Evolutionary conservation across 2,113 vertebrate genomes (phyloP).

Genomic region (Zosterops japonicus): DNA sequence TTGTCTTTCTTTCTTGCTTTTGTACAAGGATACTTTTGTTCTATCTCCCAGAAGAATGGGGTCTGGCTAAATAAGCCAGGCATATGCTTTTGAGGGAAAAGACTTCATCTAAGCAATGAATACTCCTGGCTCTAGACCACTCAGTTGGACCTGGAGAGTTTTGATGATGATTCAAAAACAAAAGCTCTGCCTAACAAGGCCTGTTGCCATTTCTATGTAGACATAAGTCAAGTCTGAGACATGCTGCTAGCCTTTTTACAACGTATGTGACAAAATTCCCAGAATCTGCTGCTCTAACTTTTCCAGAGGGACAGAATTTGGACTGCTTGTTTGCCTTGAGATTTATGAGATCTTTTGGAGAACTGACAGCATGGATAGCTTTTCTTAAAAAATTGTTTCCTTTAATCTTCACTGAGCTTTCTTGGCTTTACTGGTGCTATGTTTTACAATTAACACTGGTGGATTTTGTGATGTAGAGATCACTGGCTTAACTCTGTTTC

Average conservation of each 20-base stretch:
- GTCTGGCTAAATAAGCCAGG: background rate
- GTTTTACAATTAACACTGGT: background rate
- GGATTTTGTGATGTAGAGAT: background rate
- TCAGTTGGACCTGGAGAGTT: background rate
- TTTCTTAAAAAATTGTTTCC: background rate
- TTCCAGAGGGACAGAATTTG: background rate
- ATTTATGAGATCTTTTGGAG: background rate
- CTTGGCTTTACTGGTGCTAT: background rate
- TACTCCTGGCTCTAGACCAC: background rate
- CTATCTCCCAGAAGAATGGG: rapidly evolving
- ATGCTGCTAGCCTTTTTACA: background rate
- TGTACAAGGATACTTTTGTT: background rate
- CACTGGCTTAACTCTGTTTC: background rate
- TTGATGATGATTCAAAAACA: background rate
- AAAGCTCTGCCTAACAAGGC: background rate
- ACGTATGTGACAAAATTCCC: background rate
- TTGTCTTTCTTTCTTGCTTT: background rate
- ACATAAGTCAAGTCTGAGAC: background rate
- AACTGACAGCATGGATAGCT: background rate
- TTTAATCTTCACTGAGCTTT: slow-evolving; percentile 1
- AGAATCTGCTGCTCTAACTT: background rate
- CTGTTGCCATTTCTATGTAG: background rate
- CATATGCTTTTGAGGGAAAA: background rate
- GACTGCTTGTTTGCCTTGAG: background rate
- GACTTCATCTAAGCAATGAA: background rate